These are phyloP conservation scores for Cacoxenus indagator DNA, from an alignment of 2,888 invertebrate species.

Conservation along the genomic window DNA sequence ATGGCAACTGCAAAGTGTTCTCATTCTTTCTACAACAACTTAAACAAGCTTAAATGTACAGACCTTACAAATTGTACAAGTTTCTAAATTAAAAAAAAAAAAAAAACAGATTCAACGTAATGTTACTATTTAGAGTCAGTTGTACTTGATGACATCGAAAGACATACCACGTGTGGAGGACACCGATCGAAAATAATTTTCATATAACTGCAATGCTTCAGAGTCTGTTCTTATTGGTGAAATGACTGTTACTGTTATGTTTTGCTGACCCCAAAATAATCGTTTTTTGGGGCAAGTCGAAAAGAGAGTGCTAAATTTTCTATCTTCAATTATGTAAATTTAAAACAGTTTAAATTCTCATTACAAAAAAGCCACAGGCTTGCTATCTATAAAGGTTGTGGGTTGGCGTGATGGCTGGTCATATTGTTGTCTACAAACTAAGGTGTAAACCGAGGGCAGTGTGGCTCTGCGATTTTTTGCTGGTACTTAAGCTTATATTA, in stretches of 20 bases:
- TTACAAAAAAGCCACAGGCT: not conserved
- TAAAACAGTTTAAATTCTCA: not conserved
- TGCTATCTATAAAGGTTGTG: not conserved
- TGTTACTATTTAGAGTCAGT: not conserved
- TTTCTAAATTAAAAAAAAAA: not conserved
- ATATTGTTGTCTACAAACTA: not conserved
- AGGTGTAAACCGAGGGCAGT: conserved; percentile 14
- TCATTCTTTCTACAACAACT: not conserved
- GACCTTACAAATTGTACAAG: not conserved
- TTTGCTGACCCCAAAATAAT: no score
- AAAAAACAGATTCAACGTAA: not conserved
- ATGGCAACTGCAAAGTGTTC: not conserved
- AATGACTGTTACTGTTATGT: not conserved
- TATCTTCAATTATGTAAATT: no score
- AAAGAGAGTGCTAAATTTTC: no score
- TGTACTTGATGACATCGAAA: not conserved
- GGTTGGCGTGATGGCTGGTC: not conserved
- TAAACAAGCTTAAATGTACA: not conserved
- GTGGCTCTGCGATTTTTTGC: conserved; percentile 6
- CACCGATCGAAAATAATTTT: not conserved
- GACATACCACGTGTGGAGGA: not conserved
- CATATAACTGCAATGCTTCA: not conserved
- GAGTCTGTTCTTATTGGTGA: not conserved
- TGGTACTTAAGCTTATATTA: not conserved
- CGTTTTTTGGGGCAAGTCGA: no score